These are phyloP conservation scores for Drosophila merina DNA, from an alignment of 2,888 invertebrate genomes.

Conservation along the genomic window DNA sequence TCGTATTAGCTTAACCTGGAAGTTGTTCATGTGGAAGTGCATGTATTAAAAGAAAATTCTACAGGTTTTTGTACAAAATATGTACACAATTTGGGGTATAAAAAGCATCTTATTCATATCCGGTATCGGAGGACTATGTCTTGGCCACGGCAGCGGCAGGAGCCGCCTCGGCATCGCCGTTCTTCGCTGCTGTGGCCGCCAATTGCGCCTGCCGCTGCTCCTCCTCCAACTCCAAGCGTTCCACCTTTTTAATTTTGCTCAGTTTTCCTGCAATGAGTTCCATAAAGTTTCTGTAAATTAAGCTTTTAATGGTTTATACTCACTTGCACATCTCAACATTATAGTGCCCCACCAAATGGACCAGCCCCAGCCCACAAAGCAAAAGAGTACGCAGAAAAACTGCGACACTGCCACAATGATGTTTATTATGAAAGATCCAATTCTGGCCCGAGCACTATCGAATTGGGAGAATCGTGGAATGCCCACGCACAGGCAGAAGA, in stretches of 20 bases:
- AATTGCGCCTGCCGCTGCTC: slow-evolving; percentile 83
- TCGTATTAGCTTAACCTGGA: slow-evolving; percentile 48
- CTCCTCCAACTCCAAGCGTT: slow-evolving; percentile 84
- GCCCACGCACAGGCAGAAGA: slow-evolving; percentile 94
- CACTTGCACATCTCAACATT: slow-evolving; percentile 94
- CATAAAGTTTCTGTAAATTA: not conserved
- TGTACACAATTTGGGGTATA: slow-evolving; percentile 44
- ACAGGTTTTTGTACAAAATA: slow-evolving; percentile 41
- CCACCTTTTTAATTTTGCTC: slow-evolving; percentile 86
- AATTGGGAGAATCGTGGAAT: slow-evolving; percentile 93
- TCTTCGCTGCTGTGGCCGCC: slow-evolving; percentile 84
- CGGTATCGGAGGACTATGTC: slow-evolving; percentile 48
- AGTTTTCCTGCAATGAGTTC: slow-evolving; percentile 86
- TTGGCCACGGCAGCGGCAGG: slow-evolving; percentile 36
- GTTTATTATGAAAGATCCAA: slow-evolving; percentile 94
- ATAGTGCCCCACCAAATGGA: slow-evolving; percentile 98
- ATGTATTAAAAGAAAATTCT: slow-evolving; percentile 54
- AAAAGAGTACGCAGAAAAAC: slow-evolving; percentile 96
- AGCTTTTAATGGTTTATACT: slow-evolving; percentile 82
- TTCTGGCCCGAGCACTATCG: slow-evolving; percentile 90
- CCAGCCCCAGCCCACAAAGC: slow-evolving; percentile 99
- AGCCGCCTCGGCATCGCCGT: slow-evolving; percentile 52
- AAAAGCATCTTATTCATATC: slow-evolving; percentile 32
- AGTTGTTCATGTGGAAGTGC: slow-evolving; percentile 65
- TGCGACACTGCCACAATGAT: slow-evolving; percentile 94